These are phyloP conservation scores for Lasiurus borealis DNA, from an alignment of 2,113 vertebrate genomes.

Conservation along the genomic window DNA sequence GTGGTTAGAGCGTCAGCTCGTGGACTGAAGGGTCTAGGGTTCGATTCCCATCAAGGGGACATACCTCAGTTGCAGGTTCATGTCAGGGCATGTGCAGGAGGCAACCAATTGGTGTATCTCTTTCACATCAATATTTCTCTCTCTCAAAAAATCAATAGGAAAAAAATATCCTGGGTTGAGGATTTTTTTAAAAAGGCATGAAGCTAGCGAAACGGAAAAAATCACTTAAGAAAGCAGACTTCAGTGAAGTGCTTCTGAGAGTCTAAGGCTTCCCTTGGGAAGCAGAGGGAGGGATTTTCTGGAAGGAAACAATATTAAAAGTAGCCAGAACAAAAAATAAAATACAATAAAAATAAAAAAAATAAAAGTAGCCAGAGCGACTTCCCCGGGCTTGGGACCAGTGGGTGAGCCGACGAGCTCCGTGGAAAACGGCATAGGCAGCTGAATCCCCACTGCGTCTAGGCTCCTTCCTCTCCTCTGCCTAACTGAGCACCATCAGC, in stretches of 20 bases:
- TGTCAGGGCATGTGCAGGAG: too few species aligned
- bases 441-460: slow-evolving; percentile 37
- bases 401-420: neutral
- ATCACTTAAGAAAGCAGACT: neutral
- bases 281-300: neutral
- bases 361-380: slow-evolving; percentile 12
- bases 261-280: neutral
- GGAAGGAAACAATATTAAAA: slow-evolving; percentile 12
- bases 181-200: neutral
- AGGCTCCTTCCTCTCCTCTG: neutral
- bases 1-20: too few species aligned
- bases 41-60: too few species aligned
- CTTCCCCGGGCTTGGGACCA: neutral
- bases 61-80: too few species aligned
- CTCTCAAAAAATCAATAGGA: too few species aligned
- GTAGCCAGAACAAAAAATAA: neutral
- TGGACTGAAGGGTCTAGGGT: too few species aligned
- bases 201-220: neutral
- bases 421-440: neutral
- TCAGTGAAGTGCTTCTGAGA: neutral
- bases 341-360: too few species aligned
- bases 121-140: too few species aligned
- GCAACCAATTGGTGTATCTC: too few species aligned
- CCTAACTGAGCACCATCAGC: neutral
- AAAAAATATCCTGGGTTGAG: too few species aligned